Percentiles rank a stretch among this genome's conserved stretches.
Conservation (phyloP, 2,113 vertebrate species). For the Meriones unguiculatus region DNA sequence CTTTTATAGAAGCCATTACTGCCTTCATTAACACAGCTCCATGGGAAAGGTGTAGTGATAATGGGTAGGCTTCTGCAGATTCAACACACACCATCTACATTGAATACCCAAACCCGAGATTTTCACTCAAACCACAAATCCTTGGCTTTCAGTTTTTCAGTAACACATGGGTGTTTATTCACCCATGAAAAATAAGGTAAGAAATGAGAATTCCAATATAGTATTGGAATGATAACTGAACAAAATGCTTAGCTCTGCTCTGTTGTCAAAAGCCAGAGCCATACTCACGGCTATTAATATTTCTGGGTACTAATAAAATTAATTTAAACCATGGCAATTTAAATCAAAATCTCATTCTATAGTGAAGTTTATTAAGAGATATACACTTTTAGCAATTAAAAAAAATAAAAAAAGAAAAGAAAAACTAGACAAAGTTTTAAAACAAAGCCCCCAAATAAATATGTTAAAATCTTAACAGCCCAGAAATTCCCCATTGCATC, state of each 20-base stretch:
- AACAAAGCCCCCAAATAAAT: slow-evolving; percentile 4
- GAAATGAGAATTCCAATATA: neutral
- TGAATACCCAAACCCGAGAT: neutral
- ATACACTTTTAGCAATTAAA: slow-evolving; percentile 7
- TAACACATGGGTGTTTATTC: neutral
- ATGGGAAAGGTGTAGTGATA: neutral
- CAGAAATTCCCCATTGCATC: neutral
- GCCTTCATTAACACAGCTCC: neutral
- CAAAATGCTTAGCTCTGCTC: neutral
- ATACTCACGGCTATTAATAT: neutral
- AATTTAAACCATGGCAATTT: slow-evolving; percentile 45
- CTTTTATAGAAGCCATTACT: neutral
- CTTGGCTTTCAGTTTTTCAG: neutral
- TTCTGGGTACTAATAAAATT: slow-evolving; percentile 64
- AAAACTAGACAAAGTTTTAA: slow-evolving; percentile 4
- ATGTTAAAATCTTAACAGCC: slow-evolving; percentile 25
- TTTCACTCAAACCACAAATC: slow-evolving; percentile 11
- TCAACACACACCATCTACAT: no score
- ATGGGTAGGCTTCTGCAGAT: neutral
- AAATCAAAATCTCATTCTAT: slow-evolving; percentile 40
- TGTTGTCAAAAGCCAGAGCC: neutral
- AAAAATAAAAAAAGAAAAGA: neutral
- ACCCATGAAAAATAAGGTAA: neutral
- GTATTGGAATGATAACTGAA: neutral
- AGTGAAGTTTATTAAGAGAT: neutral